Evolutionary conservation across 2,888 invertebrate genomes (phyloP).

Genomic region (Thyatira batis): DNA sequence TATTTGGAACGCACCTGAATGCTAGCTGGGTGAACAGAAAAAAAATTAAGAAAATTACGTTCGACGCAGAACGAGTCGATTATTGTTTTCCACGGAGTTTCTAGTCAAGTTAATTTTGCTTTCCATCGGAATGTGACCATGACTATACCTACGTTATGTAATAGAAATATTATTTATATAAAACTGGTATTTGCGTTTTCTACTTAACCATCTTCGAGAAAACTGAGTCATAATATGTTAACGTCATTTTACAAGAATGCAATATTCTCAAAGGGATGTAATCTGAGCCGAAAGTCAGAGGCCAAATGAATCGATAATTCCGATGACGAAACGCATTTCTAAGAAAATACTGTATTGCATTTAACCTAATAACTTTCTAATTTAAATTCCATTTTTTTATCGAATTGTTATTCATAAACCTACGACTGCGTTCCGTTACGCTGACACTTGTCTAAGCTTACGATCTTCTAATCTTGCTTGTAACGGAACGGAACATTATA

Average conservation of each 20-base stretch:
- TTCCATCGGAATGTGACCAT: background rate
- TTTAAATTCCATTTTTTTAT: slow-evolving; percentile 1
- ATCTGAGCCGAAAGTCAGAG: background rate
- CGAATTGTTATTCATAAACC: slow-evolving; percentile 18
- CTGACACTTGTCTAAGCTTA: slow-evolving; percentile 9
- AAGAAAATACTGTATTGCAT: background rate
- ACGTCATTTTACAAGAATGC: too few species aligned
- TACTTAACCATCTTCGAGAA: too few species aligned
- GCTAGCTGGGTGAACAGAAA: slow-evolving; percentile 7
- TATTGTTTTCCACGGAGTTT: background rate
- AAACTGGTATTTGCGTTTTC: too few species aligned
- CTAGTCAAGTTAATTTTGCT: background rate
- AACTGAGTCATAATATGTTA: too few species aligned
- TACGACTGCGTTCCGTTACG: slow-evolving; percentile 12
- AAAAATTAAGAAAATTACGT: background rate
- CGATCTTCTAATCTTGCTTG: slow-evolving; percentile 8
- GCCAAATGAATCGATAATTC: background rate
- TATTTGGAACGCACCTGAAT: slow-evolving; percentile 23
- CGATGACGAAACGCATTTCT: background rate
- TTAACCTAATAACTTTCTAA: slow-evolving; percentile 1
- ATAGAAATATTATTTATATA: too few species aligned
- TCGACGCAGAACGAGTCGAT: background rate
- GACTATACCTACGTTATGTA: too few species aligned
- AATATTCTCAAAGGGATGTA: too few species aligned
- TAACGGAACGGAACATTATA: slow-evolving; percentile 10